Evolutionary conservation across 2,888 invertebrate genomes (phyloP).

Genomic region (Blomia tropicalis): DNA sequence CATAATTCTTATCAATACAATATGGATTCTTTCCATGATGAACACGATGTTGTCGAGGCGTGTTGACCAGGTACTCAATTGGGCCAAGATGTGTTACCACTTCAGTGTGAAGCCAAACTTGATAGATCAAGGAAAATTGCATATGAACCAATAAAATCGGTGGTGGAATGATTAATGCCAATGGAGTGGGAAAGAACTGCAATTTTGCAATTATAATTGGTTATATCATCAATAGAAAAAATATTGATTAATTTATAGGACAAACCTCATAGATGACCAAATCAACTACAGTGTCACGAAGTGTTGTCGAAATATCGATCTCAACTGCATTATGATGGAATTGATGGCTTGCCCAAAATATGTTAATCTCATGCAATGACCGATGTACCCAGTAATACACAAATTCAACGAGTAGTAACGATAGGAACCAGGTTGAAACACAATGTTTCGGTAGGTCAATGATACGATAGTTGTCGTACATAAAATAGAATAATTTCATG

Average conservation of each 20-base stretch:
- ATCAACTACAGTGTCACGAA: constrained; percentile 61
- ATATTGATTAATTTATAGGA: constrained; percentile 31
- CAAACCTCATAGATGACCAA: constrained; percentile 65
- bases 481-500: constrained; percentile 1
- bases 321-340: constrained; percentile 81
- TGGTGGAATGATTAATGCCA: constrained; percentile 60
- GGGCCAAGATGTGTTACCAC: constrained; percentile 62
- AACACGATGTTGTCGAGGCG: constrained; percentile 69
- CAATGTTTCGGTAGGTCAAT: constrained; percentile 15
- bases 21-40: constrained; percentile 63
- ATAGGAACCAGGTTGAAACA: constrained; percentile 18
- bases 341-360: constrained; percentile 76
- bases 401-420: constrained; percentile 18
- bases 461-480: constrained; percentile 16
- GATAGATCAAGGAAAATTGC: constrained; percentile 73
- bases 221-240: constrained; percentile 8
- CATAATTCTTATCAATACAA: constrained; percentile 83
- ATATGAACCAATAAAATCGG: constrained; percentile 62
- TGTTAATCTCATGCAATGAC: constrained; percentile 56
- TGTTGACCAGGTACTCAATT: constrained; percentile 67
- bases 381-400: constrained; percentile 21
- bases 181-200: constrained; percentile 35
- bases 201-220: too few species aligned
- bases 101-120: constrained; percentile 85
- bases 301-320: constrained; percentile 66